Percentiles rank a stretch among this genome's conserved stretches.
phyloP scores from a whole-genome alignment of 2,113 vertebrate genomes.

The Pseudopodoces humilis region DNA sequence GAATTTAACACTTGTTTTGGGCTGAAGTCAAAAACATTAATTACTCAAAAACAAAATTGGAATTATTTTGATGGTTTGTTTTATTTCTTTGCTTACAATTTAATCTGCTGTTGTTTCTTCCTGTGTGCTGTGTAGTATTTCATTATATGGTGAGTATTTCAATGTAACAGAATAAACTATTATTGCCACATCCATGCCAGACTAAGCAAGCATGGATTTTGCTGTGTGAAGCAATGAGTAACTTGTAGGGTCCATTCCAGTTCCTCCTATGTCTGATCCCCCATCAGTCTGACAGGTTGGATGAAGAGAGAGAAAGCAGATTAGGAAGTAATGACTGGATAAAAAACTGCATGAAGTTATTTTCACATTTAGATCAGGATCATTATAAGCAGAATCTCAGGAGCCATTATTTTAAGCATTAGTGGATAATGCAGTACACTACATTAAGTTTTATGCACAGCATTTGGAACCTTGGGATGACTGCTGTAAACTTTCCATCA shows the following conservation, averaged over 20 bases:
- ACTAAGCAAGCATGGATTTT: not conserved
- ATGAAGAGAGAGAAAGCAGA: not conserved
- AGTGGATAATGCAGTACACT: not conserved
- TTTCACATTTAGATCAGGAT: not conserved
- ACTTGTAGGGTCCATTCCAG: not conserved
- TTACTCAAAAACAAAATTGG: not conserved
- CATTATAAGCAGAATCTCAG: not conserved
- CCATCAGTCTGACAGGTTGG: not conserved
- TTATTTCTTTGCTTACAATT: not conserved
- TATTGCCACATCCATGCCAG: not conserved
- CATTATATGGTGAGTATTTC: not conserved
- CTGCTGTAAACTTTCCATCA: conserved; percentile 19
- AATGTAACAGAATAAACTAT: not conserved
- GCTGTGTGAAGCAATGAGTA: not conserved
- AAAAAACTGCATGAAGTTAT: not conserved
- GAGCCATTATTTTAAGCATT: conserved; percentile 25
- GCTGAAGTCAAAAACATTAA: not conserved
- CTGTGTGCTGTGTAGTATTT: not conserved
- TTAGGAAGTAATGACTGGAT: not conserved
- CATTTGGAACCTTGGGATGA: not conserved
- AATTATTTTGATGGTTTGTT: not conserved
- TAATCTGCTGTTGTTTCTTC: not conserved
- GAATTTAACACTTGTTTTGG: not conserved
- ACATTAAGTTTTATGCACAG: conserved; percentile 46
- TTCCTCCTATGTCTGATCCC: not conserved